Conservation (phyloP, 1,140 invertebrate genomes). For the Rhopalosiphum padi region DNA sequence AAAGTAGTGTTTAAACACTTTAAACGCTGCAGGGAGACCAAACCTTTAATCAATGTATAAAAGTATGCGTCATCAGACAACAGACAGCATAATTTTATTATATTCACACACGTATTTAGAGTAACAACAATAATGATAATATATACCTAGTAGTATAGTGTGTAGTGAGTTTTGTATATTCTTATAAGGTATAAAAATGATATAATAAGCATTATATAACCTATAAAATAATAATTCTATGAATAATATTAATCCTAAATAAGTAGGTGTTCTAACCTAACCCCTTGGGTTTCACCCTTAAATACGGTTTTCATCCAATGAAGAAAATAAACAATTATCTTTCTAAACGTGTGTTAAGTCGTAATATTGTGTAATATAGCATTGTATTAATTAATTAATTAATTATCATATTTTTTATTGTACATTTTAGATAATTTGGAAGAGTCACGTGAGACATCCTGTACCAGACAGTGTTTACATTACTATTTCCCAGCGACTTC, state of each 20-base stretch:
- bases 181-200: accelerated
- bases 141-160: too few species aligned
- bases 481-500: background rate
- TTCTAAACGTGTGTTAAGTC: background rate
- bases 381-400: background rate
- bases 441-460: background rate
- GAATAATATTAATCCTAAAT: background rate
- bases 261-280: background rate
- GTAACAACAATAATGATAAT: too few species aligned
- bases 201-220: background rate
- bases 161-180: background rate
- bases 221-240: background rate
- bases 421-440: background rate
- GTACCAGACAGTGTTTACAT: background rate
- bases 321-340: background rate
- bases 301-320: background rate
- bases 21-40: background rate
- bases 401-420: background rate
- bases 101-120: background rate
- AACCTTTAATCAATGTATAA: too few species aligned
- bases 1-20: background rate
- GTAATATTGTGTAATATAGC: too few species aligned
- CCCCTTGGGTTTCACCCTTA: background rate
- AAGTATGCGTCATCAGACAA: too few species aligned
- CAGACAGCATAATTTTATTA: background rate